Evolutionary conservation across 2,888 invertebrate species (phyloP).

Genomic region (Drosophila incognita): DNA sequence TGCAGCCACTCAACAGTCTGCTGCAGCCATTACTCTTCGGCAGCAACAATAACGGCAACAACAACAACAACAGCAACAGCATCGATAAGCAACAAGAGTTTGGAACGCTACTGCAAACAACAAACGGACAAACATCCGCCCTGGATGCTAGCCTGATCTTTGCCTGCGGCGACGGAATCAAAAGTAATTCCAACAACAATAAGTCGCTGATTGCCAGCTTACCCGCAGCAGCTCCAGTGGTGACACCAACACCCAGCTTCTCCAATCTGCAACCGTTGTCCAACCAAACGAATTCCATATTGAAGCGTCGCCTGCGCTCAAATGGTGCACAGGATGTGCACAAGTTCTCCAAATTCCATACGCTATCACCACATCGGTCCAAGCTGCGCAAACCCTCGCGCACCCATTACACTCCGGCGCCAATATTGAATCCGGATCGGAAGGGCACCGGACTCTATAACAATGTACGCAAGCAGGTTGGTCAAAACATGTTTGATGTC

Average conservation of each 20-base stretch:
- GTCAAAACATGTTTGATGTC: slow-evolving; percentile 79
- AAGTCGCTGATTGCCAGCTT: slow-evolving; percentile 74
- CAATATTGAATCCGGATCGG: slow-evolving; percentile 96
- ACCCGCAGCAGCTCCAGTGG: slow-evolving; percentile 22
- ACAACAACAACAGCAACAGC: slow-evolving; percentile 23
- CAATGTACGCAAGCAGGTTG: slow-evolving; percentile 81
- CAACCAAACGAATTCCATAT: slow-evolving; percentile 83
- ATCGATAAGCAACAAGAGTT: slow-evolving; percentile 52
- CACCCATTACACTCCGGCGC: slow-evolving; percentile 94
- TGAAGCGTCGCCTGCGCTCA: slow-evolving; percentile 82
- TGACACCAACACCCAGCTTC: slow-evolving; percentile 36
- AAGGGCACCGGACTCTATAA: slow-evolving; percentile 92
- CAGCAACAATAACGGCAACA: slow-evolving; percentile 2
- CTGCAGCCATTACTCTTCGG: slow-evolving; percentile 57
- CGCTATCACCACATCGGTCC: slow-evolving; percentile 82
- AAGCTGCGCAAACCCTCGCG: slow-evolving; percentile 84
- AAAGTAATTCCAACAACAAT: slow-evolving; percentile 74
- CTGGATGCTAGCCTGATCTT: slow-evolving; percentile 61
- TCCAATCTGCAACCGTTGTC: slow-evolving; percentile 79
- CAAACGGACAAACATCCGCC: slow-evolving; percentile 54
- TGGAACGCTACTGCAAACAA: slow-evolving; percentile 38
- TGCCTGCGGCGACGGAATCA: slow-evolving; percentile 81
- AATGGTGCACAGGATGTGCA: slow-evolving; percentile 71
- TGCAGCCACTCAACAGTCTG: slow-evolving; percentile 68
- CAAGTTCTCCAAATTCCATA: slow-evolving; percentile 80